Conservation (phyloP, 2,797 vertebrate genomes). For the Chelon labrosus region DNA sequence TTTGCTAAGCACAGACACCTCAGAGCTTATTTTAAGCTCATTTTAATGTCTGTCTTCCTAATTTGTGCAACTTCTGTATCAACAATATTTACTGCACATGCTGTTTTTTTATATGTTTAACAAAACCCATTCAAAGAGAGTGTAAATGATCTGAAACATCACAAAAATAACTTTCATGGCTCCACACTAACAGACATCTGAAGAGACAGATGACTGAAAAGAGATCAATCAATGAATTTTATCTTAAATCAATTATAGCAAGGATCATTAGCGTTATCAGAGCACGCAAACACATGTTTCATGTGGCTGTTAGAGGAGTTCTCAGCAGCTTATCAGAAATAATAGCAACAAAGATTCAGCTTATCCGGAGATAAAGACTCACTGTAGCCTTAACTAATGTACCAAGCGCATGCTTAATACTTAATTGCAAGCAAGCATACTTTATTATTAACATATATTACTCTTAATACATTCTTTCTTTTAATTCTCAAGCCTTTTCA, state of each 20-base stretch:
- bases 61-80: neutral
- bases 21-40: slow-evolving; percentile 15
- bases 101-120: neutral
- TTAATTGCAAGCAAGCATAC: neutral
- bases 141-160: neutral
- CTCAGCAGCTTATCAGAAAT: slow-evolving; percentile 62
- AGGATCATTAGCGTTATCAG: slow-evolving; percentile 75
- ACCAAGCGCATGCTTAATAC: slow-evolving; percentile 15
- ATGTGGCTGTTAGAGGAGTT: slow-evolving; percentile 61
- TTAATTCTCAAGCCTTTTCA: neutral
- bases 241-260: slow-evolving; percentile 75
- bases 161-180: neutral
- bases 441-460: neutral
- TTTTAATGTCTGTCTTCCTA: slow-evolving; percentile 25
- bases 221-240: slow-evolving; percentile 42
- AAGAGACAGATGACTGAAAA: slow-evolving; percentile 47
- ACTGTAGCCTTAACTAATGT: slow-evolving; percentile 28
- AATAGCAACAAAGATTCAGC: slow-evolving; percentile 43
- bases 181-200: slow-evolving; percentile 24
- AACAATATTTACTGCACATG: neutral
- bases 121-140: neutral
- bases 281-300: slow-evolving; percentile 66
- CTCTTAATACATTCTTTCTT: neutral
- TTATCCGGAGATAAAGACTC: slow-evolving; percentile 55
- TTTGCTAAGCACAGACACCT: slow-evolving; percentile 54